These are phyloP conservation scores for Dicaeum eximium DNA, from an alignment of 2,113 vertebrate species.

Conservation along the genomic window DNA sequence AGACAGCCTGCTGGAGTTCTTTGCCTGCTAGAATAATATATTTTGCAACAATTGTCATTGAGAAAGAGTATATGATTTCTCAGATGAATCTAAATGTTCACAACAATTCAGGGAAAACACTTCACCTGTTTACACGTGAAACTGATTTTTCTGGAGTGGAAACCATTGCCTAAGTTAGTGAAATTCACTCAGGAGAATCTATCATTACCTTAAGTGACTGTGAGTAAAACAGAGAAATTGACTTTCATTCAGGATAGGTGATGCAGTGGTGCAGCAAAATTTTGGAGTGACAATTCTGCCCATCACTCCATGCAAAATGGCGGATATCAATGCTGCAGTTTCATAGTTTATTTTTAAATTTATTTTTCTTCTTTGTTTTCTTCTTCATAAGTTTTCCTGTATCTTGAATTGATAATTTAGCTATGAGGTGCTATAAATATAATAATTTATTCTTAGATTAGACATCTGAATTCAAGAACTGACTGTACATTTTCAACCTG, in stretches of 20 bases:
- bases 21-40: background rate
- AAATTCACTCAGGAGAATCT: background rate
- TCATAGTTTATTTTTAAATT: background rate
- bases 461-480: background rate
- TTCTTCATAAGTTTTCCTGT: background rate
- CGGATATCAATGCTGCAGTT: background rate
- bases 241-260: background rate
- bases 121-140: background rate
- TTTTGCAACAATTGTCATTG: background rate
- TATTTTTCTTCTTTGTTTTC: background rate
- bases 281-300: background rate
- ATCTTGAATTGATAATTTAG: background rate
- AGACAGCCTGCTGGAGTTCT: background rate
- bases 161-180: background rate
- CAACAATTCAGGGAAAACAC: background rate
- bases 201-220: background rate
- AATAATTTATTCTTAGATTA: background rate
- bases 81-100: background rate
- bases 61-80: background rate
- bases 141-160: background rate
- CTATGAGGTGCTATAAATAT: background rate
- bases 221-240: background rate
- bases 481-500: background rate
- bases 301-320: background rate
- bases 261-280: background rate